Conservation (phyloP, 2,797 vertebrate species). For the Gorsachius magnificus region DNA sequence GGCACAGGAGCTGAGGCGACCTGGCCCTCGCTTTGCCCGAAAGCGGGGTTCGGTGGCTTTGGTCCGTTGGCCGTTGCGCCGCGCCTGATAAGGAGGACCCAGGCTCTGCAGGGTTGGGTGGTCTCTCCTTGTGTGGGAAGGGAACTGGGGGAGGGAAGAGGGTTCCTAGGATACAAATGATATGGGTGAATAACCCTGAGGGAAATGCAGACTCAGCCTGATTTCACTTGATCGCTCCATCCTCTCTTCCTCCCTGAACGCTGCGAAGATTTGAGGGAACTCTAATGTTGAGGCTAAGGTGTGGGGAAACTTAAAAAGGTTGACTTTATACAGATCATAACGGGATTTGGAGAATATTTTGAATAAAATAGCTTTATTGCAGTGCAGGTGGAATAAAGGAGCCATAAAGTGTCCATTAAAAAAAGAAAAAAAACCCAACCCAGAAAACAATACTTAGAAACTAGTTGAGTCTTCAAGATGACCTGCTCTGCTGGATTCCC, state of each 20-base stretch:
- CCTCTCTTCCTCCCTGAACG: neutral
- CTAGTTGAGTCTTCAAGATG: neutral
- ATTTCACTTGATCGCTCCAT: neutral
- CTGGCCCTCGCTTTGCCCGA: neutral
- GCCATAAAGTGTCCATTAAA: neutral
- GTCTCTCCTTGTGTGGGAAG: neutral
- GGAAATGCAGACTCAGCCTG: neutral
- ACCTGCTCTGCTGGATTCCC: neutral
- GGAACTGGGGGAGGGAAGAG: neutral
- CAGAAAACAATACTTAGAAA: neutral
- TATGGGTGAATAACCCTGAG: conserved; percentile 25
- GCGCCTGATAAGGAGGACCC: neutral
- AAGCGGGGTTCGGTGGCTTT: neutral
- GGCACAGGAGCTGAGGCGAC: neutral
- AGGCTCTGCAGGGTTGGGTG: neutral
- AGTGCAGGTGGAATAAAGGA: neutral
- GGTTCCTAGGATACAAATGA: conserved; percentile 21
- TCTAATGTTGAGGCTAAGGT: neutral
- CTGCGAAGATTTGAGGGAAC: neutral
- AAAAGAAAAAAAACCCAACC: too few species aligned
- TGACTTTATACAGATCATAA: neutral
- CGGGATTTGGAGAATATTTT: neutral
- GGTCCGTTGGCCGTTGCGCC: neutral
- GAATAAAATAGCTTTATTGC: neutral
- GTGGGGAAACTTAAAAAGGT: neutral